Evolutionary conservation across 2,888 invertebrate genomes (phyloP).

Genomic region (Calameuta pallipes): DNA sequence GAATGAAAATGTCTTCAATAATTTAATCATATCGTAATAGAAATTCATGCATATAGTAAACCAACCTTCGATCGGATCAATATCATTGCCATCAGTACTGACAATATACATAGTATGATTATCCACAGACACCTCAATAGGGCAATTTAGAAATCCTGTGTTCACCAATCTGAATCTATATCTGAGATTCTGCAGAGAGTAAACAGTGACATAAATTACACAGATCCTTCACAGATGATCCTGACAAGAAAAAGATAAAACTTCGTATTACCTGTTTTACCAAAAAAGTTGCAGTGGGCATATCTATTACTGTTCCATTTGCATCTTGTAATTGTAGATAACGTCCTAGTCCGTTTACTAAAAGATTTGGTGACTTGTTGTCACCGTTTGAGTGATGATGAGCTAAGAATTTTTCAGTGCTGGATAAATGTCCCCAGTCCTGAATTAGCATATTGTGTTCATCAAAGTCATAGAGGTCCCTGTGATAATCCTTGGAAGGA

Average conservation of each 20-base stretch:
- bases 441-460: conserved; percentile 81
- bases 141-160: conserved; percentile 89
- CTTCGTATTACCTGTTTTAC: conserved; percentile 72
- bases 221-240: not conserved
- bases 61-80: conserved; percentile 80
- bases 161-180: conserved; percentile 87
- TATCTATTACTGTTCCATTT: conserved; percentile 63
- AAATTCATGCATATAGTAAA: not conserved
- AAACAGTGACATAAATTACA: not conserved
- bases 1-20: not conserved
- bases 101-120: conserved; percentile 84
- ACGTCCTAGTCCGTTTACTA: conserved; percentile 85
- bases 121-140: conserved; percentile 85
- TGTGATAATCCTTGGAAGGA: conserved; percentile 73
- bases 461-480: conserved; percentile 82
- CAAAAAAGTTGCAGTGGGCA: conserved; percentile 74
- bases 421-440: conserved; percentile 84
- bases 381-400: conserved; percentile 87
- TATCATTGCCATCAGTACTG: conserved; percentile 82
- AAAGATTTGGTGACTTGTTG: conserved; percentile 84
- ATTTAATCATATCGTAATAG: not conserved
- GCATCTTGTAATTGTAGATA: conserved; percentile 66
- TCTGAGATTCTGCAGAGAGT: conserved; percentile 72
- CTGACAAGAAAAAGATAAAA: not conserved
- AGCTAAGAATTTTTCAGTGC: conserved; percentile 81